Conservation (phyloP, 1,140 invertebrate species). For the Magallana angulata region DNA sequence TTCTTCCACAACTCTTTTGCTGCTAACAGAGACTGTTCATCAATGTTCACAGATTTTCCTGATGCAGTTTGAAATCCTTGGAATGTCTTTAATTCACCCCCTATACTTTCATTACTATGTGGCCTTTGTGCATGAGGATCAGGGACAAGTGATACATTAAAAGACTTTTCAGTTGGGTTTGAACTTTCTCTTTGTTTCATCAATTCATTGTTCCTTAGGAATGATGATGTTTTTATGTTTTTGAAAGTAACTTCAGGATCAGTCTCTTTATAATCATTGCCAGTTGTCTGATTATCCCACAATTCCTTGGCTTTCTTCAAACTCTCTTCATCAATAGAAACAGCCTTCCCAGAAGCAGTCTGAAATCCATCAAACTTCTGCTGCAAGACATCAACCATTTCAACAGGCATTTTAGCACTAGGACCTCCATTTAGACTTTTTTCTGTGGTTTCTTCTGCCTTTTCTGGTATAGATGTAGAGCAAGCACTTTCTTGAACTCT, state of each 20-base stretch:
- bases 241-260: constrained; percentile 34
- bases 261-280: not conserved
- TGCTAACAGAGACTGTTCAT: constrained; percentile 39
- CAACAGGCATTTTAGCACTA: not conserved
- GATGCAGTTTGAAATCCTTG: constrained; percentile 58
- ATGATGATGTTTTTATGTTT: not conserved
- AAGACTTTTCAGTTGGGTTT: not conserved
- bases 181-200: too few relatives aligned
- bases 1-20: constrained; percentile 35
- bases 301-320: constrained; percentile 47
- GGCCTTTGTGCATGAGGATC: not conserved
- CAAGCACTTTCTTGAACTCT: not conserved
- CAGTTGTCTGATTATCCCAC: not conserved
- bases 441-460: not conserved
- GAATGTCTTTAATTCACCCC: not conserved
- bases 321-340: constrained; percentile 42
- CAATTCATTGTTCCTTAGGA: too few relatives aligned
- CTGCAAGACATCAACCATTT: not conserved
- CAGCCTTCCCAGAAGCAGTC: constrained; percentile 60
- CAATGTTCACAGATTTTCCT: constrained; percentile 42
- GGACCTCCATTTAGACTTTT: not conserved
- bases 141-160: not conserved
- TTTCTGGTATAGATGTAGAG: not conserved
- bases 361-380: constrained; percentile 47
- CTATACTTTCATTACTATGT: not conserved